Conservation (phyloP, 92 coral and sea anemone genomes). For the Ricordea florida region DNA sequence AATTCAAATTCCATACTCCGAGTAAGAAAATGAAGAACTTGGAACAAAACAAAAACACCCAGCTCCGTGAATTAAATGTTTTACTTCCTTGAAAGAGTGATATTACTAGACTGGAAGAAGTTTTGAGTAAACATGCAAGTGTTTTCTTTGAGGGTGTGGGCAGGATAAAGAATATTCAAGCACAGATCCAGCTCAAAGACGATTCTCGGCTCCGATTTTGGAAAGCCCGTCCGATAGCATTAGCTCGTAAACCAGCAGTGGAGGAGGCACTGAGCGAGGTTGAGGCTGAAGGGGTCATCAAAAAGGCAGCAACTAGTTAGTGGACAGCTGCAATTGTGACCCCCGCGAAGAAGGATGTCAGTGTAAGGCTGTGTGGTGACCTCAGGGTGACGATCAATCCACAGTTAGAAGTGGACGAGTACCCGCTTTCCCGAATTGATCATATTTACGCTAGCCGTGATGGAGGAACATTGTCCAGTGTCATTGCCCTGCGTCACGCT, state of each 20-base stretch:
- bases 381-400: constrained; percentile 36
- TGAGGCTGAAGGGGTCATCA: no score
- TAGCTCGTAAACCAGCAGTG: no score
- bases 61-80: no score
- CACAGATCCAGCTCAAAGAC: not conserved
- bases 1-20: no score
- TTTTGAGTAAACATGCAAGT: constrained; percentile 5
- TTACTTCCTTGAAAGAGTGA: no score
- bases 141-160: constrained; percentile 3
- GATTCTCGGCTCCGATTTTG: constrained; percentile 1
- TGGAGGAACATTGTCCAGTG: constrained; percentile 31
- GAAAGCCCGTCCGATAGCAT: not conserved
- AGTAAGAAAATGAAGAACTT: no score
- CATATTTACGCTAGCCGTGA: constrained; percentile 22
- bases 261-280: not conserved
- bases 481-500: constrained; percentile 48
- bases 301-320: constrained; percentile 16
- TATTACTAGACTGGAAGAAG: not conserved
- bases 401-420: not conserved
- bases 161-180: constrained; percentile 1
- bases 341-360: constrained; percentile 28
- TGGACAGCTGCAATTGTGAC: constrained; percentile 31
- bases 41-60: no score
- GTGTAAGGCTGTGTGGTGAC: constrained; percentile 45
- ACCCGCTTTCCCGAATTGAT: constrained; percentile 14